Conservation (phyloP, 2,113 vertebrate genomes). For the Xyrauchen texanus region DNA sequence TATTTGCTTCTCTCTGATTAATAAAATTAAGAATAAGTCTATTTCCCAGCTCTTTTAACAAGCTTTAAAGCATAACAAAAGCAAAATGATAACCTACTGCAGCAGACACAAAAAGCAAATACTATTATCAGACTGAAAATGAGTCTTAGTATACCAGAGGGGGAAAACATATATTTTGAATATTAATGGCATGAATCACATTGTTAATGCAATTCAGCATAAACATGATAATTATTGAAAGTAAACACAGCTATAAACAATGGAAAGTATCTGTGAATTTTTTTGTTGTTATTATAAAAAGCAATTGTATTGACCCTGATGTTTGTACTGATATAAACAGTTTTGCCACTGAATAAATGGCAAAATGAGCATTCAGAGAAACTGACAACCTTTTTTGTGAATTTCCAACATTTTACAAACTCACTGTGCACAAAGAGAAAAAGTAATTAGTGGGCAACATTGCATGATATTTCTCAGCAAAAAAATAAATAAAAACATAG, state of each 20-base stretch:
- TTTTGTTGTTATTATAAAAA: background rate
- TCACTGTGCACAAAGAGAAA: no score
- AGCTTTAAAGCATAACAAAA: slow-evolving; percentile 34
- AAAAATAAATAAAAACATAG: no score
- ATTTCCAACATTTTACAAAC: no score
- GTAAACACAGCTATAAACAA: background rate
- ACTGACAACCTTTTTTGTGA: no score
- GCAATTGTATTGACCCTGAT: background rate
- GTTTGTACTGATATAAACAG: background rate
- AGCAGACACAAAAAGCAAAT: slow-evolving; percentile 14
- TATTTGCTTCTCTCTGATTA: slow-evolving; percentile 51
- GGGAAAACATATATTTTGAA: background rate
- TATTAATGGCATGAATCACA: slow-evolving; percentile 5
- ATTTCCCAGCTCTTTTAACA: slow-evolving; percentile 40
- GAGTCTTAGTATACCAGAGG: background rate
- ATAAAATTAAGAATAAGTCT: slow-evolving; percentile 47
- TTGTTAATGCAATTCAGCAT: background rate
- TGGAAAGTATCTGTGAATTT: background rate
- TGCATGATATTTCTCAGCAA: no score
- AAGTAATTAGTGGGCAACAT: no score
- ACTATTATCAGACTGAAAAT: slow-evolving; percentile 21
- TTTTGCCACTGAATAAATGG: background rate
- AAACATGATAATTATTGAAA: background rate
- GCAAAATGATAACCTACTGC: slow-evolving; percentile 29
- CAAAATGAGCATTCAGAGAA: background rate